Evolutionary conservation across 1,140 invertebrate species (phyloP), one percentile per base, ranked within the genome.

Genomic region (Solenopsis fugax): DNA sequence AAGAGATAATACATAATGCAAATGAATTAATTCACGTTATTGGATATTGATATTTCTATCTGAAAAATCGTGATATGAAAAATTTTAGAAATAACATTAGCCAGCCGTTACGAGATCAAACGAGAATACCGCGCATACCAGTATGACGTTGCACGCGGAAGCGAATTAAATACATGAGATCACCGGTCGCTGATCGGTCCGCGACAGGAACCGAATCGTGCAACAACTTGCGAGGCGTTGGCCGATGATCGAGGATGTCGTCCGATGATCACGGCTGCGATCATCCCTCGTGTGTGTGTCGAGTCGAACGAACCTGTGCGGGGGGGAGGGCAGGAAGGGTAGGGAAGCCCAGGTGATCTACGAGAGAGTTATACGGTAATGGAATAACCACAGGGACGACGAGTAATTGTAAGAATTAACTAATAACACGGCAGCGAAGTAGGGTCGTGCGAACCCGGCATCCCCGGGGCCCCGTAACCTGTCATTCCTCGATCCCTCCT

Each of bases 401-500:
- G 87, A 91, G 91, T 93, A 92, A 93, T 93, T 93, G 92, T 93
- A 93, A 93, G 92, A 92, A 93, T 93, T 92, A 93, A 93, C 92
- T 93, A 93, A 93, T 93, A 93, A 93, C 92, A 93, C 92, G 91
- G 89, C 90, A 92, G 91, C 77, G 92, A 92, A 92, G 91, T 91
- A 92, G 92, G 92, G 92, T 93, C 92, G 92, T 93, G 92, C 92
- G 92, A 93, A 93, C 90, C 90, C 89, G 86, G 91, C 90, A 93
- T 93, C 91, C 90, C 87, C 69, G 80, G 80, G 86, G 64, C 86
- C 80, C 65, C 84, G 77, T 91, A 93, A 92, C 92, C 92, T 93
- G 92, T 93, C 92, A 93, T 93, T 93, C 92, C 88, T 91, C 90
- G 88, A 90, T 90, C 92, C 92, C 90, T 92, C 88, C 88, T 88